phyloP scores from a whole-genome alignment of 2,888 invertebrate species.

The Phortica okadai region DNA sequence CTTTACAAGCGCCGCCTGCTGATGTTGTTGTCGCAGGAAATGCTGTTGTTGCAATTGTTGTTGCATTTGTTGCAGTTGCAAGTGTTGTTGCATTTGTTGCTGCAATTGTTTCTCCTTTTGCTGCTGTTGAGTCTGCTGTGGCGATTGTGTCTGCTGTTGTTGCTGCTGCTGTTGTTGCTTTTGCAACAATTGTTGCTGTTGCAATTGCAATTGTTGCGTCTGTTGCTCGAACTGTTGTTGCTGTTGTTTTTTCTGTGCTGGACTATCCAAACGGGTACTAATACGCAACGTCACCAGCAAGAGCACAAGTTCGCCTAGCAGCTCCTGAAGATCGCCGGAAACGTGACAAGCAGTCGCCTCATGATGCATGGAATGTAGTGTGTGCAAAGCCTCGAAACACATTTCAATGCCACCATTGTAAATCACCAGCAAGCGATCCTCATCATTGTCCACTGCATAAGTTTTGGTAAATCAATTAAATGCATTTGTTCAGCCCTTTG shows the following conservation, averaged over 20 bases:
- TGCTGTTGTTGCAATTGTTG: constrained; percentile 70
- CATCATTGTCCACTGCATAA: constrained; percentile 85
- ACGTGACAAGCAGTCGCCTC: constrained; percentile 94
- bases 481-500: constrained; percentile 14
- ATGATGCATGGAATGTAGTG: constrained; percentile 94
- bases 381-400: constrained; percentile 87
- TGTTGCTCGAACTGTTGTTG: constrained; percentile 61
- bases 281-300: constrained; percentile 84
- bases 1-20: constrained; percentile 79
- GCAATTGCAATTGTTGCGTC: constrained; percentile 51
- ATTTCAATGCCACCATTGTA: constrained; percentile 89
- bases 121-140: constrained; percentile 65
- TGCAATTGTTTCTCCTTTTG: constrained; percentile 68
- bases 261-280: constrained; percentile 76
- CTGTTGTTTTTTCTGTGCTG: constrained; percentile 73
- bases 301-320: constrained; percentile 86
- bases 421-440: constrained; percentile 92
- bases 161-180: constrained; percentile 59
- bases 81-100: constrained; percentile 71
- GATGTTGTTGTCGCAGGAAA: constrained; percentile 69
- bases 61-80: constrained; percentile 65
- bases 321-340: constrained; percentile 88
- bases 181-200: constrained; percentile 52
- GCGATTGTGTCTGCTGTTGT: constrained; percentile 59
- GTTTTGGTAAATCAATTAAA: constrained; percentile 9